These are phyloP conservation scores for Trichogramma dendrolimi DNA, from an alignment of 2,888 invertebrate genomes.

Conservation along the genomic window DNA sequence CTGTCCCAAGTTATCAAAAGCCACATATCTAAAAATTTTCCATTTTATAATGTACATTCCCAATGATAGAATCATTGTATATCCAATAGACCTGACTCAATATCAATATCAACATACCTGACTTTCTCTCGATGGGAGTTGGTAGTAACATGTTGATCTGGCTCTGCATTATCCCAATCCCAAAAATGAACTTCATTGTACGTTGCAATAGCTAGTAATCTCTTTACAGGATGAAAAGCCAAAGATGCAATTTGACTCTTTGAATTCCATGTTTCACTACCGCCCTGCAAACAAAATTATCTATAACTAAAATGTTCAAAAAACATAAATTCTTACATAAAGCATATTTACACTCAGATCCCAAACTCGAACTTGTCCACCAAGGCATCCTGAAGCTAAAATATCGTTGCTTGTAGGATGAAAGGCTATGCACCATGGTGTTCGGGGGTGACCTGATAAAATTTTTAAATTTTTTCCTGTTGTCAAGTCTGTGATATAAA, in stretches of 20 bases:
- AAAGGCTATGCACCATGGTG: constrained; percentile 88
- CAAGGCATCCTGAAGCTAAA: constrained; percentile 82
- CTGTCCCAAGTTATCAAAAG: constrained; percentile 76
- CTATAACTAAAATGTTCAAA: constrained; percentile 4
- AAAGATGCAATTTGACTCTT: constrained; percentile 78
- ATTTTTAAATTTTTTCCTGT: constrained; percentile 75
- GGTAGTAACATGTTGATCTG: constrained; percentile 73
- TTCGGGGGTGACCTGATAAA: constrained; percentile 77
- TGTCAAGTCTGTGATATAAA: constrained; percentile 76
- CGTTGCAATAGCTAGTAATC: constrained; percentile 80
- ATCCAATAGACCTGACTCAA: constrained; percentile 4
- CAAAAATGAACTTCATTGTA: constrained; percentile 82
- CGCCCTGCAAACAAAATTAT: constrained; percentile 59
- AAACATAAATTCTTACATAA: constrained; percentile 32
- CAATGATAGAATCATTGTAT: neutral
- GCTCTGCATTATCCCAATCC: constrained; percentile 79
- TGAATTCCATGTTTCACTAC: constrained; percentile 79
- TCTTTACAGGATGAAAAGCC: constrained; percentile 80
- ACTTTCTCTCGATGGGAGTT: constrained; percentile 76
- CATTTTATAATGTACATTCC: constrained; percentile 1
- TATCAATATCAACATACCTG: constrained; percentile 60
- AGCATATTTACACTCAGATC: constrained; percentile 64
- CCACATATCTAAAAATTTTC: constrained; percentile 64
- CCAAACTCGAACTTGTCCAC: constrained; percentile 87
- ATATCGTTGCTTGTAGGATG: constrained; percentile 80